Percentiles rank a stretch among this genome's conserved stretches.
These are phyloP conservation scores for Aviceda subcristata DNA, from an alignment of 2,113 vertebrate species.

Conservation along the genomic window DNA sequence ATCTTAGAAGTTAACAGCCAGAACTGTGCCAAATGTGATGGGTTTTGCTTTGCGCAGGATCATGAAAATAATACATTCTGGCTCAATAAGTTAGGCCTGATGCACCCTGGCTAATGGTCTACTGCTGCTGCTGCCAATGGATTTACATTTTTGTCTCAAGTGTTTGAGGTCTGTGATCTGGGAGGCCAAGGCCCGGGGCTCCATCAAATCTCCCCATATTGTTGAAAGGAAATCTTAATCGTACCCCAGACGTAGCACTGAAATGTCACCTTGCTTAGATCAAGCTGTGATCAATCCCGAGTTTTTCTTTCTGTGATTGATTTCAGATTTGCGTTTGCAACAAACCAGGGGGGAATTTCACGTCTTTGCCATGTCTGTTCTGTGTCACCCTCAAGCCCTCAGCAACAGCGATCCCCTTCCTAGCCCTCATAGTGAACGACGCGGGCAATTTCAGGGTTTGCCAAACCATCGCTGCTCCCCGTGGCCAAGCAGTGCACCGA, in stretches of 20 bases:
- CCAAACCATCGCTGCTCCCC: background rate
- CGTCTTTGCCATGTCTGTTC: background rate
- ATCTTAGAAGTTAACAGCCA: constrained; percentile 62
- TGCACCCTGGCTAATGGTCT: constrained; percentile 8
- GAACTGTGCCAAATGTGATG: constrained; percentile 64
- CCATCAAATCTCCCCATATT: background rate
- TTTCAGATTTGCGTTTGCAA: background rate
- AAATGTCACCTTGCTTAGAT: background rate
- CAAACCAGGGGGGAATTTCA: no score
- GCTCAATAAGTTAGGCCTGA: constrained; percentile 25
- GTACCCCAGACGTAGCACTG: background rate
- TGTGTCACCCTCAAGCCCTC: background rate
- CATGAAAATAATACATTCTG: constrained; percentile 50
- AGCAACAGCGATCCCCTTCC: background rate
- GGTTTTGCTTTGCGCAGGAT: constrained; percentile 51
- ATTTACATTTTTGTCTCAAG: background rate
- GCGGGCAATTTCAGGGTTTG: background rate
- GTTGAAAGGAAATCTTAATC: background rate
- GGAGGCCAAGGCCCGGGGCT: background rate
- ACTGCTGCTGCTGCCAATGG: constrained; percentile 25
- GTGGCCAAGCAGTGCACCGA: background rate
- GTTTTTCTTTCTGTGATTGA: background rate
- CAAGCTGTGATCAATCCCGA: background rate
- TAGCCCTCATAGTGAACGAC: background rate
- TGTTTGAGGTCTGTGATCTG: background rate